These are phyloP conservation scores for Scaptomyza reducta DNA, from an alignment of 2,888 invertebrate genomes.

Conservation along the genomic window DNA sequence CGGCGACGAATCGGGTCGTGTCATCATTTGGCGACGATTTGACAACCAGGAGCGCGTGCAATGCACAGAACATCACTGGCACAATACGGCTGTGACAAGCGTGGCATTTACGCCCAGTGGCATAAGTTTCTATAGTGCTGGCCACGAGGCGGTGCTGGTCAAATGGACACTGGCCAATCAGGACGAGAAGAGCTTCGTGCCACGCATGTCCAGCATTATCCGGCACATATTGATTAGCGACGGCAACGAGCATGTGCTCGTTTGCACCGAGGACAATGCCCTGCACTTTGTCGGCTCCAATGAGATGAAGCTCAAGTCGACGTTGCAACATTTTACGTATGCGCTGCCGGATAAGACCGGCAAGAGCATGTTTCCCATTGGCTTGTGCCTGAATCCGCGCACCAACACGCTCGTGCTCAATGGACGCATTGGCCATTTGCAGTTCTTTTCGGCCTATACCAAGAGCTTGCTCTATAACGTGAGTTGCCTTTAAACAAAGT, in stretches of 20 bases:
- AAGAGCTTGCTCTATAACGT: constrained; percentile 90
- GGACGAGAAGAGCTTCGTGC: constrained; percentile 86
- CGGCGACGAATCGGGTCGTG: constrained; percentile 88
- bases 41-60: constrained; percentile 44
- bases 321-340: constrained; percentile 89
- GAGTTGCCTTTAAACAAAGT: constrained; percentile 71
- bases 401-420: constrained; percentile 89
- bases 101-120: constrained; percentile 88
- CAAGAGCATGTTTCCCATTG: constrained; percentile 83
- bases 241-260: constrained; percentile 87
- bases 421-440: constrained; percentile 89
- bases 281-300: constrained; percentile 86
- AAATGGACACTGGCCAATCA: constrained; percentile 88
- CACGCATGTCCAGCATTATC: constrained; percentile 89
- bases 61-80: constrained; percentile 90
- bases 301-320: constrained; percentile 85
- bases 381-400: constrained; percentile 86
- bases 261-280: constrained; percentile 89
- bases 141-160: constrained; percentile 91
- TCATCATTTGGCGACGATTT: constrained; percentile 87
- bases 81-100: constrained; percentile 88
- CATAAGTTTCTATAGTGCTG: constrained; percentile 89
- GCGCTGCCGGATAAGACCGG: constrained; percentile 85
- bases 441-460: constrained; percentile 88
- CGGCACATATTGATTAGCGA: constrained; percentile 87